Base-by-base conservation (phyloP, 2,888 invertebrate species). In the Mythimna vitellina region DNA sequence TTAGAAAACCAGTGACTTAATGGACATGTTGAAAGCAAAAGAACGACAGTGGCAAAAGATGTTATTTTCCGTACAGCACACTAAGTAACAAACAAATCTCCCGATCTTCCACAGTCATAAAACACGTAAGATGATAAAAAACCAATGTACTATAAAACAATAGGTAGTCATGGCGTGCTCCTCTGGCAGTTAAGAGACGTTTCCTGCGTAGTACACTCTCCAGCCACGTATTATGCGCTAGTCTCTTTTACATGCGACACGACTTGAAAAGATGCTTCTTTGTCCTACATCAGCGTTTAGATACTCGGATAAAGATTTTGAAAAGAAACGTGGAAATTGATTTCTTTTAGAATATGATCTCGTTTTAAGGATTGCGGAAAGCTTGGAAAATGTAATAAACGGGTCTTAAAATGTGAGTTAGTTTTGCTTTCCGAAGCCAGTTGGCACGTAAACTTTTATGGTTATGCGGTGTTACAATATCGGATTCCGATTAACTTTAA, bases 121-220 rank as follows among this genome's bases (percentile, higher is more conserved):
- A 38, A 9, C 22, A 77, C 12, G 46, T n/a, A 53, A 54, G 69
- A 80, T 66, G 22, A 57, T 68, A 73, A 64, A 77, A 74, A 65
- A 46, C 51, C 54, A 42, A 74, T 69, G 68, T 70, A 64, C 54
- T 61, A 38, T 70, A 60, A 78, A 74, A 83, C 82, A 83, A 83
- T 77, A 83, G 76, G 58, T 67, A 65, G 73, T 73, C 67, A 72
- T 56, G 61, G 42, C 66, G 66, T 66, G 70, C 58, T 54, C 35
- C 73, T 60, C 51, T 67, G 78, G 81, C 84, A 82, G 83, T 80
- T 80, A 84, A 83, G 76, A 86, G 84, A 81, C 83, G 87, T 78
- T 86, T 86, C 87, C 82, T 82, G 78, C 72, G 82, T 84, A 83
- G 82, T 81, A 71, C 73, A 65, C 70, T 71, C 80, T 80, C 79